A percentile compares a stretch with the other conserved stretches of the same genome.
Conservation (phyloP, 2,797 vertebrate species). For the Betta splendens region DNA sequence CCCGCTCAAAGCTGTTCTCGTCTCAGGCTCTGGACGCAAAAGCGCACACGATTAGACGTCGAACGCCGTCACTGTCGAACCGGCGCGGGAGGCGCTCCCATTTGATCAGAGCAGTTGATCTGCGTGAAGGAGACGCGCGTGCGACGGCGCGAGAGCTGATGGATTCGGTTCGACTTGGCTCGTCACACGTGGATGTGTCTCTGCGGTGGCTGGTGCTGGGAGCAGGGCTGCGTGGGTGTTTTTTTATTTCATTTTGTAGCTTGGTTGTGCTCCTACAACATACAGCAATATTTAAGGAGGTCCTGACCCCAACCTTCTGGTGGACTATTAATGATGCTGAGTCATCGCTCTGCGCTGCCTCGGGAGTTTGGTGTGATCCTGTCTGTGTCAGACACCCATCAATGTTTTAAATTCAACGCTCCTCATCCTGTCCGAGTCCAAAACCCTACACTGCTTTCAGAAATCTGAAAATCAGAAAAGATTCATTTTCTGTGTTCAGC, state of each 20-base stretch:
- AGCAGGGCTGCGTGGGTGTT: neutral
- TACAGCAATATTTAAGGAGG: slow-evolving; percentile 17
- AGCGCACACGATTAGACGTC: no score
- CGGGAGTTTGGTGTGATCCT: slow-evolving; percentile 28
- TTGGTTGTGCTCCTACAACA: slow-evolving; percentile 23
- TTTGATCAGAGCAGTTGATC: slow-evolving; percentile 42
- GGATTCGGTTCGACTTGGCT: slow-evolving; percentile 21
- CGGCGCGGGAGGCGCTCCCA: slow-evolving; percentile 24
- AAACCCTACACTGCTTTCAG: slow-evolving; percentile 19
- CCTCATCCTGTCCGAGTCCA: slow-evolving; percentile 24
- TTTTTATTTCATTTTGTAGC: neutral
- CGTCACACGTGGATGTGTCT: slow-evolving; percentile 25
- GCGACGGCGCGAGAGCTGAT: slow-evolving; percentile 36
- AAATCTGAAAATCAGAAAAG: slow-evolving; percentile 5
- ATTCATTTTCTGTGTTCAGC: neutral
- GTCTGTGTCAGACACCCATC: slow-evolving; percentile 18
- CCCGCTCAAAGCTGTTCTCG: slow-evolving; percentile 42
- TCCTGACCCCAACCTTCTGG: neutral
- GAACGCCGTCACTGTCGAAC: no score
- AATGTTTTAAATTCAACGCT: slow-evolving; percentile 43
- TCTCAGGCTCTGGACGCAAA: slow-evolving; percentile 25
- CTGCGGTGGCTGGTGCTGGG: slow-evolving; percentile 14
- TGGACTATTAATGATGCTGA: slow-evolving; percentile 44
- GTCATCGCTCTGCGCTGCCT: slow-evolving; percentile 35
- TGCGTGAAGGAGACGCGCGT: slow-evolving; percentile 28